phyloP scores from a whole-genome alignment of 2,113 vertebrate species.

The Perccottus glenii region DNA sequence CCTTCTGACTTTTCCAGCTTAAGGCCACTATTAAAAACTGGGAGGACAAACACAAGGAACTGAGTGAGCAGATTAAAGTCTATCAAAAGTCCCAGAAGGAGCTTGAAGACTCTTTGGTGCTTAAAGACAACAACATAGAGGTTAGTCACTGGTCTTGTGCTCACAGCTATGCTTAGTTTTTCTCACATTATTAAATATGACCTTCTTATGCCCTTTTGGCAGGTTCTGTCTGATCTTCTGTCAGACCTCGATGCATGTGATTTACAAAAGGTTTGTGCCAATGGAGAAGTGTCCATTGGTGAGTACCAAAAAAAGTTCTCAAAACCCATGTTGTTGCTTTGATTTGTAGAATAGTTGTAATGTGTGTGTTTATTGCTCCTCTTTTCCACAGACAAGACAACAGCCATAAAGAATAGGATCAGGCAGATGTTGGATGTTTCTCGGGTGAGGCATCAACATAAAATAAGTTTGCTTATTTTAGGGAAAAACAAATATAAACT shows the following conservation, averaged over 20 bases:
- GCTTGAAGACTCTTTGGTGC: slow-evolving; percentile 85
- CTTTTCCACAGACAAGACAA: slow-evolving; percentile 82
- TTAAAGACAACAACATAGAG: slow-evolving; percentile 91
- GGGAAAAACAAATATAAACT: too few relatives aligned
- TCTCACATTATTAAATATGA: background rate
- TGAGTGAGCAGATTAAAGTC: slow-evolving; percentile 88
- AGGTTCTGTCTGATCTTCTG: slow-evolving; percentile 93
- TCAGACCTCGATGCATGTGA: slow-evolving; percentile 86
- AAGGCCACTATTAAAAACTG: slow-evolving; percentile 85
- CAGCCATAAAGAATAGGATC: slow-evolving; percentile 83
- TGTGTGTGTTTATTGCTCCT: background rate
- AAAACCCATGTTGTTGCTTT: too few relatives aligned
- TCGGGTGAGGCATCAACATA: slow-evolving; percentile 77
- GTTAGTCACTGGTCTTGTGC: slow-evolving; percentile 66
- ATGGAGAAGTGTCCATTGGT: slow-evolving; percentile 85
- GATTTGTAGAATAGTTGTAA: too few relatives aligned
- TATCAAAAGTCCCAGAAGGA: slow-evolving; percentile 90
- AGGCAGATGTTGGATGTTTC: slow-evolving; percentile 97
- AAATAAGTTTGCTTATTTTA: background rate
- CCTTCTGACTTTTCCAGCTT: slow-evolving; percentile 75
- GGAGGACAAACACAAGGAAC: slow-evolving; percentile 86
- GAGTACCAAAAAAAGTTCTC: background rate
- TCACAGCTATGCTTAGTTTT: background rate
- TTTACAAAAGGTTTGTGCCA: slow-evolving; percentile 79
- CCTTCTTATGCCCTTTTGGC: slow-evolving; percentile 11